A percentile compares a stretch with the other conserved stretches of the same genome.
phyloP scores from a whole-genome alignment of 2,113 vertebrate genomes.

The Psittacus erithacus region DNA sequence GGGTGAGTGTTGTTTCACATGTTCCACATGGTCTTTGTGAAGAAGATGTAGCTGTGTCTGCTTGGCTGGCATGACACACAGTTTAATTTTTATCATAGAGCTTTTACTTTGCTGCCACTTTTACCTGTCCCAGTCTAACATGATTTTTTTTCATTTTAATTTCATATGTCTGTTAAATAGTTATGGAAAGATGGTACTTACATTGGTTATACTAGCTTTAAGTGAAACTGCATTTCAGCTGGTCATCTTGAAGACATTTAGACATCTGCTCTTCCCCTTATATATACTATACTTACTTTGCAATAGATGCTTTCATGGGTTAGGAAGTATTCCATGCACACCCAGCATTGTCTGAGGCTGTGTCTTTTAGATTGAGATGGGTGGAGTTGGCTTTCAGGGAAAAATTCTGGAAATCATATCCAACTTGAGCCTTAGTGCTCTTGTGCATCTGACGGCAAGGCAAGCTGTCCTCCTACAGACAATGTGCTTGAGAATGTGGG shows the following conservation, averaged over 20 bases:
- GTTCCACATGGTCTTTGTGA: neutral
- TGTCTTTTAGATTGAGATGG: conserved; percentile 5
- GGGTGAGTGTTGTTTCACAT: neutral
- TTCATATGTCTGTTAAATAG: neutral
- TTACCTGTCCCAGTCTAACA: neutral
- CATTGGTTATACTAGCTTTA: neutral
- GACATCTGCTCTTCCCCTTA: neutral
- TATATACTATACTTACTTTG: neutral
- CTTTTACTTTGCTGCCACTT: neutral
- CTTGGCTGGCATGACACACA: neutral
- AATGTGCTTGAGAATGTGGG: neutral
- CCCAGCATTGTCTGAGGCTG: conserved; percentile 3
- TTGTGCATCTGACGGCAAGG: neutral
- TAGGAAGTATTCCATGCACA: conserved; percentile 6
- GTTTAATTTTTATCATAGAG: neutral
- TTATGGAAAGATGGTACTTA: neutral
- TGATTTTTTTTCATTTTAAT: neutral
- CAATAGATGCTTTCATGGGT: neutral
- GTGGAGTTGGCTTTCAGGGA: conserved; percentile 6
- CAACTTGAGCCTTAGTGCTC: neutral
- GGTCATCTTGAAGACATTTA: neutral
- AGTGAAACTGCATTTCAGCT: neutral
- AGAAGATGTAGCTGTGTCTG: neutral
- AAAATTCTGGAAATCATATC: neutral
- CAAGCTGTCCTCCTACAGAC: neutral